Evolutionary conservation across 2,888 invertebrate species (phyloP), one percentile per base, ranked within the genome.

Genomic region (Lapara coniferarum): DNA sequence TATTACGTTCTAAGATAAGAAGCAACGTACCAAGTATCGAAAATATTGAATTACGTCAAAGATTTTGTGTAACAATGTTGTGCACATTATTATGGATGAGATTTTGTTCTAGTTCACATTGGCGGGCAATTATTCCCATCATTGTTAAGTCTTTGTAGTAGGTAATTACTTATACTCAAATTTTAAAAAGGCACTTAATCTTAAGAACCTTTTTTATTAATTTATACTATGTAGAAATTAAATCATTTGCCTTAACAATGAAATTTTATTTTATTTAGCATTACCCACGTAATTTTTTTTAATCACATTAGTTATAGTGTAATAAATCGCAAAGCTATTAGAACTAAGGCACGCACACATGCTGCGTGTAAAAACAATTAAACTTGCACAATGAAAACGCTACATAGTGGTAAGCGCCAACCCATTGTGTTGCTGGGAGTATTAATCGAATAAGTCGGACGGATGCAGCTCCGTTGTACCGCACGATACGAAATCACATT

Each of bases 361-460:
- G 79, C 78, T 75, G 80, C 77, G 78, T 82, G 84, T 86, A 86
- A 88, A 88, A 90, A 90, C 88, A 90, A 90, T 91, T 88, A 88
- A 91, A 91, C 86, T 90, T 89, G 84, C 82, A 87, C 88, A 88
- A 89, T 88, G 87, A 85, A 87, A 84, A 81, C 84, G 73, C 76
- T 75, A 75, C 81, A 85, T 81, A 82, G 84, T 82, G 83, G 82
- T 85, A 85, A 84, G 83, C 83, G 83, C 80, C 80, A 75, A 79
- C 78, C 86, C 83, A 86, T 89, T 88, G 87, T 88, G 82, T 83
- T 77, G 80, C 82, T 81, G 75, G 76, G 77, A 84, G 86, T 85
- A 87, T 88, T 89, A 89, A 90, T 89, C 85, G 88, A 90, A 88
- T 89, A 87, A 89, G 81, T 85, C 84, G 77, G 74, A 71, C 77